Evolutionary conservation across 2,113 vertebrate species (phyloP), one percentile per base, ranked within the genome.

Genomic region (Elaphurus davidianus): DNA sequence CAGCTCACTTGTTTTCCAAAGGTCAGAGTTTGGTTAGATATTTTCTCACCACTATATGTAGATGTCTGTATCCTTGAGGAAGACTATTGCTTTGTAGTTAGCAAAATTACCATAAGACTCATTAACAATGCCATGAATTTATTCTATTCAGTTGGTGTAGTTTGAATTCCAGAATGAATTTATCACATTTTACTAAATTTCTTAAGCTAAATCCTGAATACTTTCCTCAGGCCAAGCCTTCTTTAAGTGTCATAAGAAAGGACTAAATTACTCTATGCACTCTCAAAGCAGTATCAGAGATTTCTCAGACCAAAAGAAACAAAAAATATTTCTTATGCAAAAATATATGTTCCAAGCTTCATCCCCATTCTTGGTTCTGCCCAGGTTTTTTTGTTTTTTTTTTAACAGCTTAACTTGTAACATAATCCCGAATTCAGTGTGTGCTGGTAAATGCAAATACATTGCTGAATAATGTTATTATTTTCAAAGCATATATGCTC

Each of bases 161-260:
- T 76, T 84, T 67, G 36, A 88, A 50, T 82, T 92, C 81, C 78
- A 78, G 62, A 64, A 83, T 33, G 16, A 54, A 90, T 90, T 45
- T 76, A 88, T 90, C 79, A 79, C 30, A 91, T 93, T 97, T 91
- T 82, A 67, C 45, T 86, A 89, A 93, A 86, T 91, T 40, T 92
- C 19, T 45, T 76, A 7, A 94, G 33, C 85, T 94, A 84, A 94
- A 84, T 62, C 60, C 40, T 94, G 36, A 71, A 64, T 9, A 60
- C 40, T 85, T 90, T 62, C 5, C 25, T 21, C 2, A 85, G 23
- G 9, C 6, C 54, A 86, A 79, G 7, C 2, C 21, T 84, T 91
- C 33, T 60, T 82, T 83, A 92, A 79, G 59, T 43, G 55, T 71
- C 16, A 6, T 47, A 10, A 94, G 62, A 94, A 0, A 43, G 16